Evolutionary conservation across 2,888 invertebrate genomes (phyloP), one percentile per base, ranked within the genome.

Genomic region (Agapostemon virescens): DNA sequence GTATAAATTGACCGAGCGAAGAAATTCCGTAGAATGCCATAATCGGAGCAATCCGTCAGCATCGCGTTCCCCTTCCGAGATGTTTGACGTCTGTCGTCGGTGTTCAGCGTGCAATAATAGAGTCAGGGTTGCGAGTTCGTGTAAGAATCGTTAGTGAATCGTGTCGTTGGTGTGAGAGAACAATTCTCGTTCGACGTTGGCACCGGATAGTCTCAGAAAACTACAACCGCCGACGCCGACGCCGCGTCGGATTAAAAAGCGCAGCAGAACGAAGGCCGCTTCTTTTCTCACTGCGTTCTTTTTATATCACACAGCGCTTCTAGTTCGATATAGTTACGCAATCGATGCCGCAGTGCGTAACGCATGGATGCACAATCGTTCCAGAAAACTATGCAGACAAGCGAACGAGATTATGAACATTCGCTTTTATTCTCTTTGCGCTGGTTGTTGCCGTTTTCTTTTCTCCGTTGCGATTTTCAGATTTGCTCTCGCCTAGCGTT

Each of bases 101-200:
- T 38, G 26, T 74, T 63, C 38, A 42, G 23, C 36, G 20, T 15
- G n/a, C 64, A 20, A 40, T 20, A 49, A 68, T 75, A 64, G n/a
- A 55, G 55, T 69, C 42, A 66, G 30, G 64, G 66, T 74, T 49
- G 68, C 81, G 81, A 74, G 33, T 52, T 74, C 75, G 76, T 72
- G 71, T 72, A 81, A 63, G 61, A 72, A 58, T 64, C 64, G 42
- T 73, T 42, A 38, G 33, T 66, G 69, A 74, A 63, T 72, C 77
- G 82, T 82, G 82, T 82, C 67, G 82, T 82, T 81, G 82, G 82
- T 82, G 82, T 72, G 77, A 69, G 69, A 77, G 52, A 42, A 45
- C 20, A 68, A 55, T 70, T 68, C 26, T 58, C 67, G 42, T 70
- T 55, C 61, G 55, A 42, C 61, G 49, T 67, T 61, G 64, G 26